These are phyloP conservation scores for Cataglyphis livida DNA, from an alignment of 2,888 invertebrate species.

Conservation along the genomic window DNA sequence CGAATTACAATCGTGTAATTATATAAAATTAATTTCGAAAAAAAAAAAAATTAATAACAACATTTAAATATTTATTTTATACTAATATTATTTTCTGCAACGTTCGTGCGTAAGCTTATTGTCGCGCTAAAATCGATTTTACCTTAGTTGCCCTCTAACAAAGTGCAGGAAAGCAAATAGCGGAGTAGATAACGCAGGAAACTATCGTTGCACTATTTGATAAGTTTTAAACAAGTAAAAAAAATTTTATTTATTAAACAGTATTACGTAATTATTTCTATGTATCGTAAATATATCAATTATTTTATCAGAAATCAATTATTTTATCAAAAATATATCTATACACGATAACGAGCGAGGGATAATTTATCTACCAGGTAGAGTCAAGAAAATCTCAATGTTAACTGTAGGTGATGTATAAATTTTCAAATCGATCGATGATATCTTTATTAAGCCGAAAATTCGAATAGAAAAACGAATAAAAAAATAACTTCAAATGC, in stretches of 20 bases:
- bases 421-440: conserved; percentile 1
- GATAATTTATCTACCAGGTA: conserved; percentile 1
- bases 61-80: conserved; percentile 3
- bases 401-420: conserved; percentile 17
- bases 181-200: not conserved
- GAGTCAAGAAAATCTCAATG: not conserved
- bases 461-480: not conserved
- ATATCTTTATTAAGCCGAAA: conserved; percentile 15
- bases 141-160: conserved; percentile 36
- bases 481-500: not conserved
- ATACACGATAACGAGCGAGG: not conserved
- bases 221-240: not conserved
- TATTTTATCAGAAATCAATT: not conserved
- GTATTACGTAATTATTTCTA: not conserved
- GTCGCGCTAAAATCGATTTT: conserved; percentile 35
- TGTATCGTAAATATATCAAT: not conserved
- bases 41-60: not conserved
- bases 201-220: conserved; percentile 18
- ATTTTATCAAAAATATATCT: not conserved
- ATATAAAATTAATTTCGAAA: not conserved
- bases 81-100: not conserved
- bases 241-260: not conserved
- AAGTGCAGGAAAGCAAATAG: not conserved
- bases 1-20: not conserved
- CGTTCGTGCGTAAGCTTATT: not conserved